phyloP scores from a whole-genome alignment of 2,113 vertebrate genomes.

The Apus apus region DNA sequence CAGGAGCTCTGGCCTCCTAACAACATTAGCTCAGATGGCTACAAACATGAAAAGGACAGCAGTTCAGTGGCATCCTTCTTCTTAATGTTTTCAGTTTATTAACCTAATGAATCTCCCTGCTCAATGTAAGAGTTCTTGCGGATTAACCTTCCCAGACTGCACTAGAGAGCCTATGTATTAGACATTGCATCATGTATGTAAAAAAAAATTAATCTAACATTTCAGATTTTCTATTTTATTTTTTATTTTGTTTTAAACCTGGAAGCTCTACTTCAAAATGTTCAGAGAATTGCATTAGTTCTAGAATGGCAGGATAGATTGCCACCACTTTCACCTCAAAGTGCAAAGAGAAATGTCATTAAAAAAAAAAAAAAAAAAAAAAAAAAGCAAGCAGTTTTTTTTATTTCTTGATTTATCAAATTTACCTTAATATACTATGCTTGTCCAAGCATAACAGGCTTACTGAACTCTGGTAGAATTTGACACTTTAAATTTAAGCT shows the following conservation, averaged over 20 bases:
- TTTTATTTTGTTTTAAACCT: not conserved
- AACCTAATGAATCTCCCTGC: not conserved
- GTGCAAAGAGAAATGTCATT: too few relatives aligned
- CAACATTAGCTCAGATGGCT: not conserved
- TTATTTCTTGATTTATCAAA: not conserved
- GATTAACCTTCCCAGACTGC: not conserved
- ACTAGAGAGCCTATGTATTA: not conserved
- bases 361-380: too few relatives aligned
- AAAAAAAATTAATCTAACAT: not conserved
- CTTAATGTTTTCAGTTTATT: not conserved
- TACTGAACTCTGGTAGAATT: not conserved
- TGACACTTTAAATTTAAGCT: not conserved
- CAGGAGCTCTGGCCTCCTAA: not conserved
- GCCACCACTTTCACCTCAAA: not conserved
- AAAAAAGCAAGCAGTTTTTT: not conserved
- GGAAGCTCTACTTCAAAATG: not conserved
- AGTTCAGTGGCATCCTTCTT: not conserved
- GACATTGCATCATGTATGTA: not conserved
- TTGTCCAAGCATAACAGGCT: not conserved
- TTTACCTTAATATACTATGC: not conserved
- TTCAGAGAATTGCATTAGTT: not conserved
- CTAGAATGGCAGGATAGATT: not conserved
- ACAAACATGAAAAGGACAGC: not conserved
- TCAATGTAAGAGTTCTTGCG: not conserved
- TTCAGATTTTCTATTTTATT: not conserved